Conservation (phyloP, 2,888 invertebrate genomes). For the Sesia apiformis region DNA sequence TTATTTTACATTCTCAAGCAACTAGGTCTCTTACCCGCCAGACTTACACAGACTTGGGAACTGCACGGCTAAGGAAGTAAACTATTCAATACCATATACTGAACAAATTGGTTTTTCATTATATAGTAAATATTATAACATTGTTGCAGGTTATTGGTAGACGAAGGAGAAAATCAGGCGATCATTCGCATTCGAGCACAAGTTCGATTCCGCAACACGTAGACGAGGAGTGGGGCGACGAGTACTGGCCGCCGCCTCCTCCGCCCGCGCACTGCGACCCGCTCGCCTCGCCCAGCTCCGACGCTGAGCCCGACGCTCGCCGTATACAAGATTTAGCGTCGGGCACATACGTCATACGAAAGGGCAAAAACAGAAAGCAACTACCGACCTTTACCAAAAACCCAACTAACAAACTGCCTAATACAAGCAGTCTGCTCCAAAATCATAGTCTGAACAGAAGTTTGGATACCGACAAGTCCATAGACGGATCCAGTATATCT, state of each 20-base stretch:
- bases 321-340: slow-evolving; percentile 52
- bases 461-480: slow-evolving; percentile 60
- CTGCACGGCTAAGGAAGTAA: too few relatives aligned
- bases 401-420: slow-evolving; percentile 56
- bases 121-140: too few relatives aligned
- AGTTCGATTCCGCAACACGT: slow-evolving; percentile 82
- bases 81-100: too few relatives aligned
- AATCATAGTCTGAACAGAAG: slow-evolving; percentile 64
- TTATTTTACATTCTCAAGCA: too few relatives aligned
- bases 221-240: slow-evolving; percentile 75
- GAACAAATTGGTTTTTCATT: too few relatives aligned
- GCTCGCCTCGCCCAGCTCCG: slow-evolving; percentile 80
- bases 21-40: too few relatives aligned
- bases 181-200: slow-evolving; percentile 78
- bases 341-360: slow-evolving; percentile 88
- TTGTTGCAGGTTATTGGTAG: slow-evolving; percentile 70
- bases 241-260: slow-evolving; percentile 84
- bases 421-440: slow-evolving; percentile 45
- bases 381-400: slow-evolving; percentile 75
- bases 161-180: slow-evolving; percentile 71
- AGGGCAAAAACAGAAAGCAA: slow-evolving; percentile 81
- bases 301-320: slow-evolving; percentile 57
- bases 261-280: slow-evolving; percentile 77
- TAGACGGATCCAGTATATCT: slow-evolving; percentile 66
- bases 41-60: too few relatives aligned